Evolutionary conservation across 2,888 invertebrate species (phyloP).

Genomic region (Pheosia tremula): DNA sequence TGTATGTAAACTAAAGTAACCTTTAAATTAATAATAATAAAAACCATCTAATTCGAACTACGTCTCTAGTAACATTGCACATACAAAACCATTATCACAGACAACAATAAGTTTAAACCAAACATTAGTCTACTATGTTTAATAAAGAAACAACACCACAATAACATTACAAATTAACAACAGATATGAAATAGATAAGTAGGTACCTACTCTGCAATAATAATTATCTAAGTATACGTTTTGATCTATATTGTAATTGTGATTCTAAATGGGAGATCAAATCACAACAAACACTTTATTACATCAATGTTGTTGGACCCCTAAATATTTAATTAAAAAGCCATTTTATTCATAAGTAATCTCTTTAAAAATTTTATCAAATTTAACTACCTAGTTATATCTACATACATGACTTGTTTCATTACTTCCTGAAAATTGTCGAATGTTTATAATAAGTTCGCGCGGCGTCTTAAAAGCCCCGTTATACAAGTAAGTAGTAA

Average conservation of each 20-base stretch:
- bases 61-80: slow-evolving; percentile 13
- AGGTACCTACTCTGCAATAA: slow-evolving; percentile 10
- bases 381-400: slow-evolving; percentile 80
- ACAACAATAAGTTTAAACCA: slow-evolving; percentile 34
- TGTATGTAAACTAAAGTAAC: not conserved
- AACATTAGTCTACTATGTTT: slow-evolving; percentile 18
- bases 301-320: slow-evolving; percentile 77
- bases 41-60: not conserved
- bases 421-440: slow-evolving; percentile 64
- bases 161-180: slow-evolving; percentile 34
- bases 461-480: slow-evolving; percentile 69
- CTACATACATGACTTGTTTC: slow-evolving; percentile 67
- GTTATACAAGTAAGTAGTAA: slow-evolving; percentile 6
- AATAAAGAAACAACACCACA: slow-evolving; percentile 20
- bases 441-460: slow-evolving; percentile 60
- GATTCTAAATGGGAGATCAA: slow-evolving; percentile 45
- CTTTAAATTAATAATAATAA: not conserved
- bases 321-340: slow-evolving; percentile 80
- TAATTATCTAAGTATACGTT: not conserved
- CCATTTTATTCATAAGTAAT: slow-evolving; percentile 80
- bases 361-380: slow-evolving; percentile 80
- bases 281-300: slow-evolving; percentile 56
- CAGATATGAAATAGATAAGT: slow-evolving; percentile 13
- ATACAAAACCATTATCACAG: slow-evolving; percentile 47
- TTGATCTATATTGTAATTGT: slow-evolving; percentile 33